Evolutionary conservation across 2,113 vertebrate species (phyloP).

Genomic region (Sebastes fasciatus): DNA sequence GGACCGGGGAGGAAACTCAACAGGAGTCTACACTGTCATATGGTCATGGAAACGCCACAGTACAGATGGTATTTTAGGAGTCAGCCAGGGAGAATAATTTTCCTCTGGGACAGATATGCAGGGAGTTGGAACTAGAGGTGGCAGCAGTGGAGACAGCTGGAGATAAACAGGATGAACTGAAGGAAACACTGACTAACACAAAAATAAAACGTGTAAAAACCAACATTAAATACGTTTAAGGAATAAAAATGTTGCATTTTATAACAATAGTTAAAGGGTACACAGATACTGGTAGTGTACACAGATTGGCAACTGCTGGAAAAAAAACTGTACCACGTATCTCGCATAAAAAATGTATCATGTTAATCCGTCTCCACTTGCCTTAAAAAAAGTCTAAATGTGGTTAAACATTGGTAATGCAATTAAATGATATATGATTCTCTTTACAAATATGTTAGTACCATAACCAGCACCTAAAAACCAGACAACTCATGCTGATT

Average conservation of each 20-base stretch:
- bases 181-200: constrained; percentile 25
- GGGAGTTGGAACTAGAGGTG: constrained; percentile 48
- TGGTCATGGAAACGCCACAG: constrained; percentile 80
- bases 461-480: background rate
- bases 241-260: too few species aligned
- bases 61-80: constrained; percentile 77
- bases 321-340: background rate
- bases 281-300: background rate
- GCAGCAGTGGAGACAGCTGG: constrained; percentile 29
- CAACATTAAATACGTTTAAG: background rate
- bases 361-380: background rate
- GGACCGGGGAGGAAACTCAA: constrained; percentile 60
- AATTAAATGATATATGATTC: background rate
- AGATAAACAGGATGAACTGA: constrained; percentile 51
- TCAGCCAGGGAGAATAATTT: constrained; percentile 55
- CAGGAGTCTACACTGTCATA: constrained; percentile 66
- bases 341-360: background rate
- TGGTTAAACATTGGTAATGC: background rate
- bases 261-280: background rate
- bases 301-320: background rate
- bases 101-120: constrained; percentile 59
- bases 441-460: background rate
- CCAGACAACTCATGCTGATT: background rate
- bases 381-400: background rate
- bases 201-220: background rate